Evolutionary conservation across 2,113 vertebrate genomes (phyloP).

Genomic region (Catharus fuscescens): DNA sequence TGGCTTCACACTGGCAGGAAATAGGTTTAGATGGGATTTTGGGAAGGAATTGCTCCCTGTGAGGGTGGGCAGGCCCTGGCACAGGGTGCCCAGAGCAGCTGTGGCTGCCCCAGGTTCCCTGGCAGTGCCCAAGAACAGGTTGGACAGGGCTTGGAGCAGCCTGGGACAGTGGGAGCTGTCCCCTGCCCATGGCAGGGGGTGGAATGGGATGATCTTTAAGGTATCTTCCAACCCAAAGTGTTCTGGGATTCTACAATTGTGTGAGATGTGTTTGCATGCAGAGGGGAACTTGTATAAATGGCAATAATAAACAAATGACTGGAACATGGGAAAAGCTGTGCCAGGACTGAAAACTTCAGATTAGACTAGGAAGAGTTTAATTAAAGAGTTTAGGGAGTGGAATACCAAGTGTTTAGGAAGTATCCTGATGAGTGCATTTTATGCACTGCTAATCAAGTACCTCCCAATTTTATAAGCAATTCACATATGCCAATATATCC

Average conservation of each 20-base stretch:
- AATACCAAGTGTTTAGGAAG: neutral
- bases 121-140: fast-evolving
- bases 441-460: neutral
- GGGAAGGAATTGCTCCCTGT: neutral
- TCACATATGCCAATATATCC: fast-evolving
- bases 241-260: neutral
- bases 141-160: fast-evolving
- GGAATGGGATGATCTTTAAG: fast-evolving
- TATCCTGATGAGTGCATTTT: neutral
- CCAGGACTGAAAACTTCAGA: neutral
- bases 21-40: neutral
- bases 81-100: neutral
- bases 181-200: neutral
- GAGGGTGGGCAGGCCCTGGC: neutral
- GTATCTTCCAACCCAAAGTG: neutral
- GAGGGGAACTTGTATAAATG: neutral
- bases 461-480: neutral
- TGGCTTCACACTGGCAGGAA: neutral
- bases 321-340: neutral
- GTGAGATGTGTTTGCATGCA: neutral
- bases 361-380: neutral
- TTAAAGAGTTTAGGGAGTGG: neutral
- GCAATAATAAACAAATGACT: neutral
- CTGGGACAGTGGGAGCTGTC: fast-evolving
- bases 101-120: neutral